A percentile compares a stretch with the other conserved stretches of the same genome.
These are phyloP conservation scores for Pollimyrus isidori DNA, from an alignment of 2,113 vertebrate genomes.

Conservation along the genomic window DNA sequence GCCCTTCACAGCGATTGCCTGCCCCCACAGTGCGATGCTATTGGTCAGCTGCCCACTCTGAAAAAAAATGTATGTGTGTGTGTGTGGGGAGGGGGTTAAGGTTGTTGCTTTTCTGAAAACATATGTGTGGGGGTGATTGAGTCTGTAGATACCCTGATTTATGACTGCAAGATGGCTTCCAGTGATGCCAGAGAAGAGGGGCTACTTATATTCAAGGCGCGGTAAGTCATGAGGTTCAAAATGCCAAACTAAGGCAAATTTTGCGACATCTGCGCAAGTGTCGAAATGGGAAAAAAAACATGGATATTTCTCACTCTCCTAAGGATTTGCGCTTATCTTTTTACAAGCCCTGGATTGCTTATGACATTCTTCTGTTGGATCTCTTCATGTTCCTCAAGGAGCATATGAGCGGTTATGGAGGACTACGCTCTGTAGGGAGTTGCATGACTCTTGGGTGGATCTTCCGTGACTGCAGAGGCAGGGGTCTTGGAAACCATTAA, in stretches of 20 bases:
- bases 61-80: background rate
- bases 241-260: background rate
- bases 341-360: background rate
- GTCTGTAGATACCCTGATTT: background rate
- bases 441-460: background rate
- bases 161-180: background rate
- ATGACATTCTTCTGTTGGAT: background rate
- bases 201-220: background rate
- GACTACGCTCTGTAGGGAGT: background rate
- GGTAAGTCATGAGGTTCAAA: background rate
- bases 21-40: background rate
- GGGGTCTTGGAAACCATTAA: background rate
- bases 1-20: background rate
- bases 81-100: background rate
- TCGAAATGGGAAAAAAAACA: background rate
- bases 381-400: background rate
- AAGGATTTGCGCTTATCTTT: background rate
- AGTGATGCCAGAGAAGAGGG: background rate
- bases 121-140: background rate
- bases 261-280: background rate
- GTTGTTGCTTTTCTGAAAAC: background rate
- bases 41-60: background rate
- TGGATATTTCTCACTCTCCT: background rate
- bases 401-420: background rate
- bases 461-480: background rate